Evolutionary conservation across 2,888 invertebrate species (phyloP).

Genomic region (Ditylenchus weischeri): DNA sequence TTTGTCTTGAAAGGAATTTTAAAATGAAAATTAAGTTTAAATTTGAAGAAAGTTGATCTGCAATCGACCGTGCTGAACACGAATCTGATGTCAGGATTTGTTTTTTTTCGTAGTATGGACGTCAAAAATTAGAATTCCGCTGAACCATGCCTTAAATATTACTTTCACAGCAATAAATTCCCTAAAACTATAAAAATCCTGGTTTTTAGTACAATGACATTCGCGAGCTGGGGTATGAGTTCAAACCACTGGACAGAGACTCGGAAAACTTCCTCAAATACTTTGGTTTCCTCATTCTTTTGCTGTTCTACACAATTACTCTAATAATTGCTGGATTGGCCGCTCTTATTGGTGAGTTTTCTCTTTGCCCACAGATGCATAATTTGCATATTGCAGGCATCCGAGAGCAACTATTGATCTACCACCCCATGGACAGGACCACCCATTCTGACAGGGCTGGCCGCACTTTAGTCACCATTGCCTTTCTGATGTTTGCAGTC

Average conservation of each 20-base stretch:
- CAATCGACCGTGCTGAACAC: too few species aligned
- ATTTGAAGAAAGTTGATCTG: too few species aligned
- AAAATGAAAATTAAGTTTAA: too few species aligned
- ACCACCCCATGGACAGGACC: constrained; percentile 25
- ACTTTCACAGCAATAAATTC: too few species aligned
- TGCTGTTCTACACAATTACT: constrained; percentile 9
- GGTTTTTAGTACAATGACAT: constrained; percentile 27
- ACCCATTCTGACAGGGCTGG: constrained; percentile 19
- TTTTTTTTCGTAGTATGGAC: too few species aligned
- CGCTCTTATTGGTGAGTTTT: not conserved
- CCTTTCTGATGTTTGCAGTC: constrained; percentile 13
- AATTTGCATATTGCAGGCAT: constrained; percentile 7
- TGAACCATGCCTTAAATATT: too few species aligned
- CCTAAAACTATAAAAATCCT: not conserved
- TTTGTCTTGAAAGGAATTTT: too few species aligned
- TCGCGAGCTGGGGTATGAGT: constrained; percentile 35
- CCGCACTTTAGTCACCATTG: constrained; percentile 13
- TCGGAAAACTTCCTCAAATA: constrained; percentile 9
- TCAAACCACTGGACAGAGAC: constrained; percentile 29
- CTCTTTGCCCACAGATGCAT: not conserved
- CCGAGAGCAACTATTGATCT: constrained; percentile 14
- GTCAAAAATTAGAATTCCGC: too few species aligned
- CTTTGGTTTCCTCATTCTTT: constrained; percentile 13
- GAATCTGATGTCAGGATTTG: too few species aligned
- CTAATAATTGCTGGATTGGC: constrained; percentile 8